These are phyloP conservation scores for Cybosia mesomella DNA, from an alignment of 2,888 invertebrate species.

Conservation along the genomic window DNA sequence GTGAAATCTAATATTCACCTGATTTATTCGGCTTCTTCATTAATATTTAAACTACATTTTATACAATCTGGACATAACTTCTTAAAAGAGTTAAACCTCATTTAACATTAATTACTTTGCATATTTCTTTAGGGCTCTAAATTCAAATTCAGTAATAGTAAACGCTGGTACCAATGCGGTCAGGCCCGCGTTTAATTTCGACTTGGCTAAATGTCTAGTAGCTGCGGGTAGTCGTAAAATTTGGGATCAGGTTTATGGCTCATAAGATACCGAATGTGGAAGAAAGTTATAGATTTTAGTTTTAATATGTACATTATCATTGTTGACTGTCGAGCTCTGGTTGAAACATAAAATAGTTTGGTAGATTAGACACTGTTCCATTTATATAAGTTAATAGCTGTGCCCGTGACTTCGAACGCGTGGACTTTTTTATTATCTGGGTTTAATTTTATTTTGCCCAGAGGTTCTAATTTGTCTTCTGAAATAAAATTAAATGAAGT, in stretches of 20 bases:
- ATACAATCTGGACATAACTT: too few species aligned
- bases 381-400: background rate
- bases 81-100: too few species aligned
- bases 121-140: background rate
- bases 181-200: constrained; percentile 16
- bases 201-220: constrained; percentile 13
- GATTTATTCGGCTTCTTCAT: too few species aligned
- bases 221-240: constrained; percentile 19
- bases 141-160: constrained; percentile 5
- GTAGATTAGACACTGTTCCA: background rate
- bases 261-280: constrained; percentile 9
- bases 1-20: too few species aligned
- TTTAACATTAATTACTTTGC: background rate
- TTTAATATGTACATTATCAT: constrained; percentile 9
- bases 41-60: too few species aligned
- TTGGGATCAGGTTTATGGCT: constrained; percentile 7
- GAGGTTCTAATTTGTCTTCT: too few species aligned
- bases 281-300: constrained; percentile 10
- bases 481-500: too few species aligned
- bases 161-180: constrained; percentile 5
- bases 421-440: background rate
- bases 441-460: too few species aligned
- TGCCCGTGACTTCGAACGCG: background rate
- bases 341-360: constrained; percentile 6
- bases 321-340: background rate